Evolutionary conservation across 2,888 invertebrate genomes (phyloP), one percentile per base, ranked within the genome.

Genomic region (Protophormia terraenovae): DNA sequence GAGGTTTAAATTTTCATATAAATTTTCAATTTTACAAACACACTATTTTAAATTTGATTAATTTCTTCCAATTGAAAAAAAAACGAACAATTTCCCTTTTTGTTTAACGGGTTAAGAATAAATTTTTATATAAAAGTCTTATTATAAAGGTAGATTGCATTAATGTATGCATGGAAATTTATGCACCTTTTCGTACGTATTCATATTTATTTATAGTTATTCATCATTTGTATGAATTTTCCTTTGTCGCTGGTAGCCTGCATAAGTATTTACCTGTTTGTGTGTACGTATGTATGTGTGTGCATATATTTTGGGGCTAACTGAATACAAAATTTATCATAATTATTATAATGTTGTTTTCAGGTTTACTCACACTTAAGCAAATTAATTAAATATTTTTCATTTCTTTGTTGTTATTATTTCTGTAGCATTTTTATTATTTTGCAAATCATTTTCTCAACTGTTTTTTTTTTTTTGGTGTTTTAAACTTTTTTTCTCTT

Each of bases 371-470:
- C 75, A 81, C 84, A 85, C 84, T 85, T 85, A 73, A 81, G 77
- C 50, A 77, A 85, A 85, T 85, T 85, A 85, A 85, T 85, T 85
- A 85, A 69, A 84, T 83, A 78, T 47, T 60, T 73, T 78, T 66
- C 45, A n/a, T 72, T 58, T 73, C 32, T 67, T 50, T 72, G 60
- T 73, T 72, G 19, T 35, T 77, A 8, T 67, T 58, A n/a, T 45
- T 45, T 35, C 45, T 50, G 19, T 29, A 19, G 27, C 14, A n/a
- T 10, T 77, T 67, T 8, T 77, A 60, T 32, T 32, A 64, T 76
- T 73, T 38, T 60, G 80, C 77, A 80, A 66, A 80, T 78, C 78
- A 76, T 78, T 58, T 67, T 64, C 66, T 32, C 64, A 71, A 27
- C 58, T 60, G 32, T 69, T 50, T 2, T 45, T 24, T 67, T 50